Conservation (phyloP, 2,888 invertebrate genomes). For the Trichopoda pennipes region DNA sequence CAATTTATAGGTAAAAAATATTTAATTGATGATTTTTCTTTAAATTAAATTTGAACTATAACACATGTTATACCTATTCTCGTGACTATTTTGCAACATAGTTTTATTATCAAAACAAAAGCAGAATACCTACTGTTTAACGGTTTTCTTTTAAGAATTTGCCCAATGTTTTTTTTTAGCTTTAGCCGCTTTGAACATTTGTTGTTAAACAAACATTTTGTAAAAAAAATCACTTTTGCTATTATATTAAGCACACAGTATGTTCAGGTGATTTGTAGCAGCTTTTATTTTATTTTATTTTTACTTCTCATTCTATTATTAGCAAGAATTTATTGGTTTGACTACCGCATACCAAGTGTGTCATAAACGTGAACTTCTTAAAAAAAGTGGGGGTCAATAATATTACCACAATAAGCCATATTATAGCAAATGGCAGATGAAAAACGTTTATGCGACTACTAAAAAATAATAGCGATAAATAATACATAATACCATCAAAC, state of each 20-base stretch:
- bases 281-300: constrained; percentile 26
- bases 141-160: not conserved
- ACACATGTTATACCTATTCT: constrained; percentile 12
- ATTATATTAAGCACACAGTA: constrained; percentile 19
- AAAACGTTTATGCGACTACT: not conserved
- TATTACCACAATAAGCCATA: not conserved
- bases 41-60: constrained; percentile 24
- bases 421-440: constrained; percentile 33
- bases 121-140: too few species aligned
- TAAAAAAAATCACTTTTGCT: constrained; percentile 46
- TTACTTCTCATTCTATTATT: constrained; percentile 27
- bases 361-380: constrained; percentile 38
- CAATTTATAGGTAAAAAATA: constrained; percentile 12
- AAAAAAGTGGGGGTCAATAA: not conserved
- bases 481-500: too few species aligned
- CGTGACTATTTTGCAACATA: constrained; percentile 41
- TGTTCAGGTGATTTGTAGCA: constrained; percentile 23
- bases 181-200: not conserved
- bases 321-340: constrained; percentile 4
- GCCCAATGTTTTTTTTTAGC: constrained; percentile 8
- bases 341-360: constrained; percentile 44
- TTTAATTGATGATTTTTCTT: constrained; percentile 1
- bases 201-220: constrained; percentile 44
- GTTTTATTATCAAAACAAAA: not conserved
- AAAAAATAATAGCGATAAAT: too few species aligned